These are phyloP conservation scores for Anticlea derivata DNA, from an alignment of 2,888 invertebrate genomes.

Conservation along the genomic window DNA sequence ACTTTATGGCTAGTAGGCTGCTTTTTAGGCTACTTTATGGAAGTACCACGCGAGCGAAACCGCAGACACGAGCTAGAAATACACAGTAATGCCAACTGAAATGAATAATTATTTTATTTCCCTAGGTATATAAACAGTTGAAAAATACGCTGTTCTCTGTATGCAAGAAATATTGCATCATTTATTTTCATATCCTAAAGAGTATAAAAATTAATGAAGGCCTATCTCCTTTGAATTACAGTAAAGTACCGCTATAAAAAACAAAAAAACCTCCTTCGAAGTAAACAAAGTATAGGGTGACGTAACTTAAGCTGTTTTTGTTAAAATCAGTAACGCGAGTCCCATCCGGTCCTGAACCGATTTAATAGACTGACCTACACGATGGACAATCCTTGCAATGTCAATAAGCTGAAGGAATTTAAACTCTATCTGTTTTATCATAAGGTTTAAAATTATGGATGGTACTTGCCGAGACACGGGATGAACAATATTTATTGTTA, in stretches of 20 bases:
- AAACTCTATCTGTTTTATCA: neutral
- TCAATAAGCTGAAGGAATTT: conserved; percentile 40
- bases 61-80: too few species aligned
- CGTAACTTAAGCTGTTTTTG: conserved; percentile 72
- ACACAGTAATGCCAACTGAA: too few species aligned
- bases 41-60: too few species aligned
- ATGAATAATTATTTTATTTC: too few species aligned
- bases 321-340: conserved; percentile 74
- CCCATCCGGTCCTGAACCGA: conserved; percentile 71
- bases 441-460: conserved; percentile 35
- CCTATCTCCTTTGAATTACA: neutral
- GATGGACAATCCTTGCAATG: conserved; percentile 61
- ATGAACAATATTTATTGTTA: conserved; percentile 82
- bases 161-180: too few species aligned
- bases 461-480: conserved; percentile 50
- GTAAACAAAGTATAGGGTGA: conserved; percentile 59
- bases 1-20: too few species aligned
- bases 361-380: conserved; percentile 80
- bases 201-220: too few species aligned
- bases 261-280: conserved; percentile 47
- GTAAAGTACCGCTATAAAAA: conserved; percentile 24
- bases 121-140: too few species aligned
- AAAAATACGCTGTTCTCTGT: too few species aligned
- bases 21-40: too few species aligned
- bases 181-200: too few species aligned